Evolutionary conservation across 2,888 invertebrate genomes (phyloP).

Genomic region (Dendrolimus houi): DNA sequence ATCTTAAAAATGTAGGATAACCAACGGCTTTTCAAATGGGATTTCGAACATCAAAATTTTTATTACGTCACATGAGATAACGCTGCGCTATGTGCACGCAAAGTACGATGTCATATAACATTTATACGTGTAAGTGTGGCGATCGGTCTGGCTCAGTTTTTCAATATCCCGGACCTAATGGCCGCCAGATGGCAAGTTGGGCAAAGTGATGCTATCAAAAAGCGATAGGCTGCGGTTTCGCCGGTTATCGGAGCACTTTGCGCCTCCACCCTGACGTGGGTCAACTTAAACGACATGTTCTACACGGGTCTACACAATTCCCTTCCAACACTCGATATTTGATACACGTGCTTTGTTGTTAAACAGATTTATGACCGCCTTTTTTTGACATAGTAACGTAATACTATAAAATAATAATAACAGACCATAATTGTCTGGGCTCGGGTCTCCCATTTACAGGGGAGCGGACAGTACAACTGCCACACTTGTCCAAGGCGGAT

Average conservation of each 20-base stretch:
- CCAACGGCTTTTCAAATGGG: too few relatives aligned
- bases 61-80: too few relatives aligned
- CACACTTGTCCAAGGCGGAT: too few relatives aligned
- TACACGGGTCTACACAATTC: conserved; percentile 43
- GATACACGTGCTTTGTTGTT: background rate
- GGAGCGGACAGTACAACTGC: too few relatives aligned
- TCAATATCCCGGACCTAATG: conserved; percentile 73
- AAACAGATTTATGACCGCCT: background rate
- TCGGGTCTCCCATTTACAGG: too few relatives aligned
- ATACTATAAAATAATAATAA: too few relatives aligned
- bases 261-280: conserved; percentile 56
- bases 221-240: conserved; percentile 70
- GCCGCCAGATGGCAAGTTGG: conserved; percentile 72
- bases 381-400: too few relatives aligned
- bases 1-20: too few relatives aligned
- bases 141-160: conserved; percentile 60
- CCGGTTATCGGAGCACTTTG: conserved; percentile 72
- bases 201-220: conserved; percentile 76
- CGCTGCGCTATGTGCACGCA: background rate
- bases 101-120: conserved; percentile 4
- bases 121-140: conserved; percentile 21
- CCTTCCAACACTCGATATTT: background rate
- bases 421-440: too few relatives aligned
- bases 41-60: too few relatives aligned
- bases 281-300: conserved; percentile 49